Conservation (phyloP, 2,888 invertebrate genomes). For the Trichacis sp. region DNA sequence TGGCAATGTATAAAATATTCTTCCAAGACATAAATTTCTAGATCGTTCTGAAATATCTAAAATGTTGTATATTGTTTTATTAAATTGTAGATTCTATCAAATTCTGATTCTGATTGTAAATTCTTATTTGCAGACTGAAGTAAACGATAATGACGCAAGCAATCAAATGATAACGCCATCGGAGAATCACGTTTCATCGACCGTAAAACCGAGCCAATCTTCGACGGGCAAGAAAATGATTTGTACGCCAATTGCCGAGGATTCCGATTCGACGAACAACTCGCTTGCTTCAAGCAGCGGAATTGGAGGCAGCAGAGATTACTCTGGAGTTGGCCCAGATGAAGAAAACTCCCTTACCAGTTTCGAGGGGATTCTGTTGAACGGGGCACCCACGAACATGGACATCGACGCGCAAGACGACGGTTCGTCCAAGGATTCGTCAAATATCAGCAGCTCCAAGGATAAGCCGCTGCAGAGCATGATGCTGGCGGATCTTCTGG, state of each 20-base stretch:
- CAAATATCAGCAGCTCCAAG: slow-evolving; percentile 57
- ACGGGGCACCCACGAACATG: slow-evolving; percentile 71
- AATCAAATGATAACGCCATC: slow-evolving; percentile 56
- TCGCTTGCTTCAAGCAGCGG: slow-evolving; percentile 74
- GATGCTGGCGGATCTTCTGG: slow-evolving; percentile 86
- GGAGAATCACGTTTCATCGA: slow-evolving; percentile 61
- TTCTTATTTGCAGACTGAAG: slow-evolving; percentile 55
- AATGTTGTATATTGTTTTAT: too few species aligned
- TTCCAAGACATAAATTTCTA: too few species aligned
- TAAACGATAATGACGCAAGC: slow-evolving; percentile 58
- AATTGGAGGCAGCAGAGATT: slow-evolving; percentile 68
- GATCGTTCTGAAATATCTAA: too few species aligned
- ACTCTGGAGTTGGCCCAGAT: slow-evolving; percentile 70
- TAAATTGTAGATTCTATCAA: too few species aligned
- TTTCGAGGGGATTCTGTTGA: slow-evolving; percentile 75
- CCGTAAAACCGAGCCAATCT: slow-evolving; percentile 62
- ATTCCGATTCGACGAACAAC: slow-evolving; percentile 72
- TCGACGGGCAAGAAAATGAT: slow-evolving; percentile 58
- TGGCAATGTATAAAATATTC: too few species aligned
- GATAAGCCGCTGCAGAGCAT: slow-evolving; percentile 74
- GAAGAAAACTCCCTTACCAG: slow-evolving; percentile 75
- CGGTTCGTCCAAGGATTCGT: slow-evolving; percentile 70
- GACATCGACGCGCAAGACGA: slow-evolving; percentile 73
- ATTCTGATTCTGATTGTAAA: not conserved
- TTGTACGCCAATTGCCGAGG: slow-evolving; percentile 65